These are phyloP conservation scores for Coracopsis vasa DNA, from an alignment of 2,113 vertebrate genomes.

Conservation along the genomic window DNA sequence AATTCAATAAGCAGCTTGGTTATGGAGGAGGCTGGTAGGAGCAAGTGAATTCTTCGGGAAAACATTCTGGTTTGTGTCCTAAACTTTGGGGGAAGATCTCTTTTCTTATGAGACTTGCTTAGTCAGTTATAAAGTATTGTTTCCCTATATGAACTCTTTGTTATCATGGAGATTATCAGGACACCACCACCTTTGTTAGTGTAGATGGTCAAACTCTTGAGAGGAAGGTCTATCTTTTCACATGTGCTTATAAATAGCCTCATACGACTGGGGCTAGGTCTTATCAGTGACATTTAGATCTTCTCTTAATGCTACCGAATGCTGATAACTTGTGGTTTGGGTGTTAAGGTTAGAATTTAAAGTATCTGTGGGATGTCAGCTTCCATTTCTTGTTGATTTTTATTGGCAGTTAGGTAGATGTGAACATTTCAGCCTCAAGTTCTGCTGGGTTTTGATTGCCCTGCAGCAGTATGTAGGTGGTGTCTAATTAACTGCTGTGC, in stretches of 20 bases:
- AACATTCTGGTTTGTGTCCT: neutral
- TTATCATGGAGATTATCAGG: neutral
- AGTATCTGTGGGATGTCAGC: neutral
- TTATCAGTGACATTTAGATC: neutral
- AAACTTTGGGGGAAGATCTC: neutral
- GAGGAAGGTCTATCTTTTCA: neutral
- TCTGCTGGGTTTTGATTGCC: neutral
- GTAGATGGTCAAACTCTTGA: neutral
- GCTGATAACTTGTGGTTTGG: neutral
- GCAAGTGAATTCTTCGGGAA: neutral
- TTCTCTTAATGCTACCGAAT: neutral
- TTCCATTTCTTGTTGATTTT: constrained; percentile 24
- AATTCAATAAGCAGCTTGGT: neutral
- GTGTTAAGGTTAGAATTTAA: neutral
- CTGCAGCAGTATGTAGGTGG: neutral
- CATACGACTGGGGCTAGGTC: neutral
- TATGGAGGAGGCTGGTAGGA: neutral
- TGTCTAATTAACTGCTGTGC: neutral
- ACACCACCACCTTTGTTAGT: neutral
- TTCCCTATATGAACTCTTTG: neutral
- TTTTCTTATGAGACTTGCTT: neutral
- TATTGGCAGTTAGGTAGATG: neutral
- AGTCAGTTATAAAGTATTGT: neutral
- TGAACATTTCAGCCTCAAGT: neutral
- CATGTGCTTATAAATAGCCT: neutral